A percentile compares a stretch with the other conserved stretches of the same genome.
These are phyloP conservation scores for Diceros bicornis DNA, from an alignment of 2,797 vertebrate genomes.

Conservation along the genomic window DNA sequence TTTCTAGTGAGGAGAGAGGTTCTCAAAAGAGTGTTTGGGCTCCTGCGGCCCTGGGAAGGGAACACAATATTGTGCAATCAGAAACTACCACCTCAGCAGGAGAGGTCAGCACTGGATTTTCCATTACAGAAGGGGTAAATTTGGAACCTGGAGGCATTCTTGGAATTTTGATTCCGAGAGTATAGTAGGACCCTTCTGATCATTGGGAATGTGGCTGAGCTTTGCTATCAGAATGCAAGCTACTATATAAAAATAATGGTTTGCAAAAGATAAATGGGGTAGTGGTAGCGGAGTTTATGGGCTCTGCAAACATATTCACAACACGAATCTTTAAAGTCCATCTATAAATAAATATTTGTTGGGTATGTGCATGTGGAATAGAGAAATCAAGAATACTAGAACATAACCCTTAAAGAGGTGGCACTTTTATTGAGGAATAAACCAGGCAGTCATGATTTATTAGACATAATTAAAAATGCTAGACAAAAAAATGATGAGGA, in stretches of 20 bases:
- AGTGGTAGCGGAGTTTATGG: neutral
- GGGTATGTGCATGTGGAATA: neutral
- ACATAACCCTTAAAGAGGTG: conserved; percentile 28
- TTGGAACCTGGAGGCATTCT: conserved; percentile 70
- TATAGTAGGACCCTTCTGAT: neutral
- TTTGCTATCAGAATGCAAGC: conserved; percentile 33
- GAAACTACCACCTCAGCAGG: conserved; percentile 67
- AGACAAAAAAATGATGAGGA: conserved; percentile 20
- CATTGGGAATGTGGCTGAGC: neutral
- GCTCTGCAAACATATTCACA: conserved; percentile 3
- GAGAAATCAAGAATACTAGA: conserved; percentile 57
- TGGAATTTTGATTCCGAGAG: conserved; percentile 61
- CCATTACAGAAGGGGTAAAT: conserved; percentile 72
- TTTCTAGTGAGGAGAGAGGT: conserved; percentile 50
- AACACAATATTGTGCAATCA: conserved; percentile 48
- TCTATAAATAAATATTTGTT: conserved; percentile 44
- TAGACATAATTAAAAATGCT: conserved; percentile 16
- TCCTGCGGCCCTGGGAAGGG: neutral
- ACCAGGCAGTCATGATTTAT: neutral
- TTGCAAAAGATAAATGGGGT: conserved; percentile 42
- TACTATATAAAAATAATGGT: conserved; percentile 48
- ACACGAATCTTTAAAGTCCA: conserved; percentile 33
- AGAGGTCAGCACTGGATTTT: conserved; percentile 73
- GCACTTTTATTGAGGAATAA: conserved; percentile 16
- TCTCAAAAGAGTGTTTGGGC: conserved; percentile 48